Evolutionary conservation across 2,888 invertebrate species (phyloP), one percentile per base, ranked within the genome.

Genomic region (Aphodius granarius): DNA sequence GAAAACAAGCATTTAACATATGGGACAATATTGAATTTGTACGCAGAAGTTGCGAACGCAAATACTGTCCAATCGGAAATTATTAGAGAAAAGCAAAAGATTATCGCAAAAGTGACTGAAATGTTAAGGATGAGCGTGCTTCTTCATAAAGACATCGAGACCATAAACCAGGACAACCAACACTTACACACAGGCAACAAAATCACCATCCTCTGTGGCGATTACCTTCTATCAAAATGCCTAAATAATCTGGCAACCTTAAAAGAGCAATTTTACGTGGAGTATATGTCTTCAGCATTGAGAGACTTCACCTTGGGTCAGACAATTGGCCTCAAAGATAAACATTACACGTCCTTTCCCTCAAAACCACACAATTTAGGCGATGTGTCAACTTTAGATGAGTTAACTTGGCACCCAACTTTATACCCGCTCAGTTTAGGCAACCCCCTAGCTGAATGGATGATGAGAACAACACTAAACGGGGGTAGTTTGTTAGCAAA

Each of bases 31-130:
- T 9, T 68, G 6, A 68, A 68, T 20, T 20, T 68, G n/a, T 19
- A n/a, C 21, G 19, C 68, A n/a, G 19, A 68, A 68, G 22, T 68
- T 68, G 21, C 68, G 3, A 68, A 16, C 16, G 16, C n/a, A 13
- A 4, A 16, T 9, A 65, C 6, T 18, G 2, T 19, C n/a, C n/a
- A n/a, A 65, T 3, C n/a, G 1, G 19, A 68, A 19, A 20, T 94
- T 62, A 95, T 80, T 19, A 19, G 73, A 85, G 86, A 95, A 83
- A 94, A 94, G 79, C 97, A 97, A 87, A 90, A 96, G 78, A 94
- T 94, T 1, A 87, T 98, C 70, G 97, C 97, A 0, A 97, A 98
- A 87, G 95, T 97, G 21, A 96, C 96, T 0, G 98, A 98, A 89
- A 97, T 98, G 96, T 95, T 98, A 78, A 91, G 96, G 72, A 97